Percentiles rank a stretch among this genome's conserved stretches.
phyloP scores from a whole-genome alignment of 2,797 vertebrate genomes.

The Sternotherus odoratus region DNA sequence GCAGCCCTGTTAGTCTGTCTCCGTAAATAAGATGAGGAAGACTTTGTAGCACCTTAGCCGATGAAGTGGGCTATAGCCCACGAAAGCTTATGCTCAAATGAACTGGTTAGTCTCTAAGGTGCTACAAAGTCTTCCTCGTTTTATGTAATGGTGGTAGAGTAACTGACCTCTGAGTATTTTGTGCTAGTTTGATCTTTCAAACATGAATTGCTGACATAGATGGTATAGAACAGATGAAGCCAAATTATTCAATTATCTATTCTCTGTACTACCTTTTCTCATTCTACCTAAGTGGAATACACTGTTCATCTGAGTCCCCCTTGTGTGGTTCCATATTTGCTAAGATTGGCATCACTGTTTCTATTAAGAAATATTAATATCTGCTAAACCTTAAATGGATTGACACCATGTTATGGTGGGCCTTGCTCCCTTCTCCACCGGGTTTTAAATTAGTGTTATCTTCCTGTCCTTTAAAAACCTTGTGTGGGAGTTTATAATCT shows the following conservation, averaged over 20 bases:
- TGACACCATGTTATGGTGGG: background rate
- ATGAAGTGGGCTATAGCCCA: too few species aligned
- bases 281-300: accelerated
- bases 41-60: too few species aligned
- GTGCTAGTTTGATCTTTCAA: background rate
- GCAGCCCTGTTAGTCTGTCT: too few species aligned
- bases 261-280: slow-evolving; percentile 6
- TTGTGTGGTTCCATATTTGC: background rate
- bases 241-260: background rate
- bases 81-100: too few species aligned
- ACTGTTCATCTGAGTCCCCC: background rate
- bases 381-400: background rate
- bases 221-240: background rate
- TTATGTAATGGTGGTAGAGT: background rate
- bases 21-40: too few species aligned
- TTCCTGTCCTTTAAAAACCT: background rate
- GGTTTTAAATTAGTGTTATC: background rate
- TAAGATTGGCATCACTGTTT: slow-evolving; percentile 28
- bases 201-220: background rate
- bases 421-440: background rate
- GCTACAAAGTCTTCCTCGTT: too few species aligned
- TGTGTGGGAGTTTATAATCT: background rate
- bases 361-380: slow-evolving; percentile 42
- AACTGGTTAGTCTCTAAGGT: too few species aligned
- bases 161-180: background rate